Base-by-base conservation (phyloP, 2,797 vertebrate genomes). In the Melanitta fusca region DNA sequence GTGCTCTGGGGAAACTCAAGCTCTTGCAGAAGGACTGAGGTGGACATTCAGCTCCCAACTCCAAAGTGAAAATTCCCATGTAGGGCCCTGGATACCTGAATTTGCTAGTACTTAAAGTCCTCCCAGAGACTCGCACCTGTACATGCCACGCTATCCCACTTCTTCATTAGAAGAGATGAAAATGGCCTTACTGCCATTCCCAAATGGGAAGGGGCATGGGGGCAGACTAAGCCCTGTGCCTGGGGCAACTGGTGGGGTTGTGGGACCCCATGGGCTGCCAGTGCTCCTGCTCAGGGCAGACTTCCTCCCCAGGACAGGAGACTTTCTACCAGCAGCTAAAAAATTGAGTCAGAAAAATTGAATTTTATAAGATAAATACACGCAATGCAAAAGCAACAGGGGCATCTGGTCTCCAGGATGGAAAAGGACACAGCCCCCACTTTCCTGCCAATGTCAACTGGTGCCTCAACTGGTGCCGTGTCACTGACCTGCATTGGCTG, bases 201-300 rank as follows among this genome's bases (percentile, higher is more conserved):
- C 32, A 53, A 28, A 70, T 19, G 16, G 20, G 16, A 78, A 81
- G 22, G 24, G 56, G 56, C 51, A 51, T 0, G 0, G 0, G 1
- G 22, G 10, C 17, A 19, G 30, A 47, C 15, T 4, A 54, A 51
- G 22, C 24, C 21, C 18, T 8, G n/a, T 3, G 0, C 12, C 22
- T 30, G 19, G 60, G 71, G 80, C 34, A 68, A 56, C 32, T 58
- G 4, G 10, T 8, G 53, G 32, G 0, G 1, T 57, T 17, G 36
- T 32, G 56, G 79, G 41, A 57, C 14, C 58, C 58, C 0, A 0
- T 5, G 22, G 57, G 61, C 62, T 24, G 74, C 34, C 5, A 1
- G 60, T 2, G 1, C 36, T 13, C 34, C 27, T 3, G 3, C 36
- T 57, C 0, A 0, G 38, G 65, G 24, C 53, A 56, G 14, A 16